phyloP scores from a whole-genome alignment of 1,140 invertebrate genomes.

The Magallana gigas region DNA sequence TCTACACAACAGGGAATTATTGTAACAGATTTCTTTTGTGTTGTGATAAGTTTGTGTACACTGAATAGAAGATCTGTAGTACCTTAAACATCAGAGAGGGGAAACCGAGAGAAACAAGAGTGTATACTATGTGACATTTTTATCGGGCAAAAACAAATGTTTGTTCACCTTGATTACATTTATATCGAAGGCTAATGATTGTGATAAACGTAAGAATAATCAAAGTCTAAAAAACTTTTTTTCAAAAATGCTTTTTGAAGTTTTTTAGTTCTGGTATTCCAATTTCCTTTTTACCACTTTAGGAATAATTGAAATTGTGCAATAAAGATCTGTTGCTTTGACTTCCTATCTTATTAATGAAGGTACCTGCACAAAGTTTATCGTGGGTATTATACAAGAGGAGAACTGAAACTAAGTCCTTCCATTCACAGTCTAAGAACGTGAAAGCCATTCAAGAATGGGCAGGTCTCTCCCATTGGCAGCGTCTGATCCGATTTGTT shows the following conservation, averaged over 20 bases:
- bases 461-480: background rate
- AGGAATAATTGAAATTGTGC: constrained; percentile 18
- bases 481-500: background rate
- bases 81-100: no score
- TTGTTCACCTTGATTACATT: background rate
- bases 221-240: background rate
- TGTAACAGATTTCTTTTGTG: no score
- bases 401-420: background rate
- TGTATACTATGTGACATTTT: background rate
- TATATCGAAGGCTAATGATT: constrained; percentile 19
- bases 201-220: constrained; percentile 18
- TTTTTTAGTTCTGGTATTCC: background rate
- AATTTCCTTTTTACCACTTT: constrained; percentile 2
- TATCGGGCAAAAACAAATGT: background rate
- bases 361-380: background rate
- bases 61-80: no score
- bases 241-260: constrained; percentile 9
- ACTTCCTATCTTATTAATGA: constrained; percentile 2
- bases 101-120: background rate
- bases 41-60: no score
- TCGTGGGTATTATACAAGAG: background rate
- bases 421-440: background rate
- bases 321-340: constrained; percentile 24
- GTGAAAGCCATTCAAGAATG: background rate
- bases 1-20: no score